Conservation (phyloP, 2,888 invertebrate genomes). For the Myopa testacea region DNA sequence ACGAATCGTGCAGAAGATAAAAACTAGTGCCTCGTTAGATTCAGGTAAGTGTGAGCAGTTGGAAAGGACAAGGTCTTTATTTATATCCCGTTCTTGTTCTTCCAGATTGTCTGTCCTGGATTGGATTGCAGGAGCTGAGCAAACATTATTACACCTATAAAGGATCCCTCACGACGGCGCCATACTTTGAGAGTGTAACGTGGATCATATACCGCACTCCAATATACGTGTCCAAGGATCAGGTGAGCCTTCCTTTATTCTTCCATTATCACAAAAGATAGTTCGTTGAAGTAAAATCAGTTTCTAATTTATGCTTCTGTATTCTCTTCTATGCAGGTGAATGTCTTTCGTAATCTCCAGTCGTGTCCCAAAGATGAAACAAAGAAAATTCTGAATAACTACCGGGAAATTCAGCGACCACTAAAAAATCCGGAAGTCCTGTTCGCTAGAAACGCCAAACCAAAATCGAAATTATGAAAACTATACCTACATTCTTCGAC, state of each 20-base stretch:
- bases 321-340: slow-evolving; percentile 55
- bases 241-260: slow-evolving; percentile 68
- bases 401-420: slow-evolving; percentile 67
- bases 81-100: neutral
- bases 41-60: slow-evolving; percentile 58
- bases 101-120: slow-evolving; percentile 77
- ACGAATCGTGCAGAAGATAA: slow-evolving; percentile 65
- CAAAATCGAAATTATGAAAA: slow-evolving; percentile 67
- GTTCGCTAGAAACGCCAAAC: slow-evolving; percentile 66
- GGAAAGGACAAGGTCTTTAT: neutral
- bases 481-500: neutral
- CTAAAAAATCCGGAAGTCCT: slow-evolving; percentile 66
- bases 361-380: slow-evolving; percentile 67
- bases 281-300: neutral
- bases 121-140: slow-evolving; percentile 75
- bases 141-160: slow-evolving; percentile 80
- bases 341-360: slow-evolving; percentile 66
- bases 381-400: slow-evolving; percentile 68
- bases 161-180: slow-evolving; percentile 79
- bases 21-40: slow-evolving; percentile 66
- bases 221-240: slow-evolving; percentile 75
- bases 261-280: neutral
- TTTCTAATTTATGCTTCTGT: neutral
- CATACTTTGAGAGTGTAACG: slow-evolving; percentile 79
- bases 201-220: slow-evolving; percentile 81